These are phyloP conservation scores for Novumbra hubbsi DNA, from an alignment of 2,797 vertebrate species.

Conservation along the genomic window DNA sequence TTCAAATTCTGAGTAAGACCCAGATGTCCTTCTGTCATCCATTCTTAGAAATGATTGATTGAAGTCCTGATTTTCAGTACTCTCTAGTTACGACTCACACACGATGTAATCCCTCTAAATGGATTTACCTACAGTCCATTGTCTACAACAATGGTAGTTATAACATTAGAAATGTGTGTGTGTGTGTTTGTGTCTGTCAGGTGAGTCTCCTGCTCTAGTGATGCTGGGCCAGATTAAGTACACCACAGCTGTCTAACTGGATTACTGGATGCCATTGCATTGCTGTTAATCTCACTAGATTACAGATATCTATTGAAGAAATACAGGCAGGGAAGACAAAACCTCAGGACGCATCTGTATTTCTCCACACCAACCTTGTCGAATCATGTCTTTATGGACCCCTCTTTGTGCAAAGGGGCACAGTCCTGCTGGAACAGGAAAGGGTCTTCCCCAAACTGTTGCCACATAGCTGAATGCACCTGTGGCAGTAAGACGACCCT, in stretches of 20 bases:
- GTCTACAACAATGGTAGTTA: not conserved
- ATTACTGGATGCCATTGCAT: constrained; percentile 31
- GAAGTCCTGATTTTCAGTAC: not conserved
- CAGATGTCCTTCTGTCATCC: not conserved
- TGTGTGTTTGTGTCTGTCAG: constrained; percentile 14
- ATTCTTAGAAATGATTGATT: not conserved
- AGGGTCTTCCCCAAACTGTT: too few species aligned
- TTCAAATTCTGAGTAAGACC: not conserved
- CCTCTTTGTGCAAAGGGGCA: too few species aligned
- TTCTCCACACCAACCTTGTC: too few species aligned
- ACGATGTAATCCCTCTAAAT: not conserved
- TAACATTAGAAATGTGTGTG: not conserved
- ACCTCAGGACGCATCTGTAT: not conserved
- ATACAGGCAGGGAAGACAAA: constrained; percentile 26
- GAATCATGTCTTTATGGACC: too few species aligned
- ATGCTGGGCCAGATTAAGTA: constrained; percentile 1
- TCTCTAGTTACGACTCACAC: not conserved
- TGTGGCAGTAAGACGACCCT: too few species aligned
- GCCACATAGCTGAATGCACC: too few species aligned
- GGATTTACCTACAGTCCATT: constrained; percentile 3
- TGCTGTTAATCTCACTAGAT: constrained; percentile 46
- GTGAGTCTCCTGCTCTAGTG: constrained; percentile 6
- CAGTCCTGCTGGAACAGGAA: too few species aligned
- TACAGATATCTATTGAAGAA: constrained; percentile 44
- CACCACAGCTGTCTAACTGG: constrained; percentile 28